Evolutionary conservation across 2,888 invertebrate species (phyloP), one percentile per base, ranked within the genome.

Genomic region (Leptura quadrifasciata): DNA sequence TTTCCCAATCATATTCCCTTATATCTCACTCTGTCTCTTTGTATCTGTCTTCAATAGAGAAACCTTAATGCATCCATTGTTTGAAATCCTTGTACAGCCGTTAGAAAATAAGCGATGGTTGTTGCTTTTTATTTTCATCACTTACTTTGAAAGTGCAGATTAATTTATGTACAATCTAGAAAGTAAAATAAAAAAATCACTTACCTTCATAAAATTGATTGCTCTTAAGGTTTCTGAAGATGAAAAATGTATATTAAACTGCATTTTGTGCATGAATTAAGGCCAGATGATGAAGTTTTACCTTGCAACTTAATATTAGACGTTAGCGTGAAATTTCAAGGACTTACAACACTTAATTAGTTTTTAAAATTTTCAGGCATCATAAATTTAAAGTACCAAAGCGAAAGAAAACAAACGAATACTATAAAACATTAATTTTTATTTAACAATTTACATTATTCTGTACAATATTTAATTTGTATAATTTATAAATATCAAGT

Each of bases 401-500:
- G 3, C 3, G 39, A 39, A 47, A 5, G n/a, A 15, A 47, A 47
- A 47, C 4, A 15, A 47, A 47, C n/a, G 47, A n/a, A n/a, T 47
- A 21, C 35, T 68, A 72, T 64, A 75, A 76, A 79, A 80, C 78
- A 76, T 76, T 72, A 79, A 75, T 68, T 74, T 78, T 78, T 79
- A 79, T 79, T 80, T 73, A 82, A 82, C 81, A 80, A 79, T 75
- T 79, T 78, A 74, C 74, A 77, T 60, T 10, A 64, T 24, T 81
- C 67, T 81, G 78, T 80, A 80, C 79, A 78, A 72, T 78, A 75
- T 78, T 65, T 79, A 79, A 76, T 78, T 76, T 81, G 78, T 81
- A 82, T 80, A 79, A 71, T 78, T 74, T 71, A 81, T 79, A 83
- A 82, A 83, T 81, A 81, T 77, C 17, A 47, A 74, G 27, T 61